Base-by-base conservation (phyloP, 2,113 vertebrate species). In the Paramormyrops kingsleyae region DNA sequence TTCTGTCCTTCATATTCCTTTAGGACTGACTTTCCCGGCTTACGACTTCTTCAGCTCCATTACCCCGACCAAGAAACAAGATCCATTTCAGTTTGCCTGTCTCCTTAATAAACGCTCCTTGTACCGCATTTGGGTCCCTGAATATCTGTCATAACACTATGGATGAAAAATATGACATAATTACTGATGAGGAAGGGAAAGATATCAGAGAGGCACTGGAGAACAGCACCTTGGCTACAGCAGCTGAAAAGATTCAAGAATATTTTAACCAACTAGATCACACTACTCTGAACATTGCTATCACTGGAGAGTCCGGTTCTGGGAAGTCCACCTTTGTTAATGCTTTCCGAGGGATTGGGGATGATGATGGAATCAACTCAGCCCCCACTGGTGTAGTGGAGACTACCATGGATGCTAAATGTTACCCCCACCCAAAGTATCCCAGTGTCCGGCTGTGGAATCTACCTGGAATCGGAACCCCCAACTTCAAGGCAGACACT, bases 251-350 rank as follows among this genome's bases (percentile, higher is more conserved):
- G 21, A 93, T 93, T 47, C 90, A 92, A 74, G 59, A 91, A 3
- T 91, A 92, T 44, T 88, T 92, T 70, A 88, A 86, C 44, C 13
- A 92, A 35, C 87, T 90, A 46, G 90, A 93, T 12, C 24, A 44
- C 9, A 87, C 91, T 44, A 88, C 89, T 17, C 92, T 96, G 77
- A 93, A 96, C 70, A 95, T 96, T 80, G 96, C 94, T 0, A 88
- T 97, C 87, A 96, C 94, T 0, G 96, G 96, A 24, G 96, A 96
- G 91, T 94, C 94, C 0, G 95, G 95, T 0, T 92, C 95, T 0
- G 96, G 96, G 74, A 96, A 97, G 88, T 96, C 96, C 8, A 94
- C 96, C 2, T 95, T 96, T 90, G 93, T 96, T 90, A 97, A 96
- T 7, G 94, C 94, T 62, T 92, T 97, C 17, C 93, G 95, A 0